Evolutionary conservation across 2,888 invertebrate genomes (phyloP).

Genomic region (Tetragonisca angustula): DNA sequence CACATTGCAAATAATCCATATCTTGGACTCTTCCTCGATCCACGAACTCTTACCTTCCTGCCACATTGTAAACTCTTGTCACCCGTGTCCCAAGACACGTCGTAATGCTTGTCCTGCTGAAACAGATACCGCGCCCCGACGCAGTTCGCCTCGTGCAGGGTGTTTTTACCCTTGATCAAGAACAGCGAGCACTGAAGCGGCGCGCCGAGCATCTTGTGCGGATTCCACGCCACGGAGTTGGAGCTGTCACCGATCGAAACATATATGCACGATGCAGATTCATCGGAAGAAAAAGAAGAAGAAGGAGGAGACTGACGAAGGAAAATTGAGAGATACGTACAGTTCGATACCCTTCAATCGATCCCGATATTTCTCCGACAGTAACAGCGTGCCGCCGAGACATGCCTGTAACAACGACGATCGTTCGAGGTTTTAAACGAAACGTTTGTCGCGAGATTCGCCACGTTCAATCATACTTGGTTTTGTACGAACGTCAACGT

Average conservation of each 20-base stretch:
- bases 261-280: background rate
- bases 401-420: slow-evolving; percentile 87
- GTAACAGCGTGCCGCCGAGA: slow-evolving; percentile 90
- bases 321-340: slow-evolving; percentile 81
- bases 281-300: too few species aligned
- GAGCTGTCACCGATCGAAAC: slow-evolving; percentile 83
- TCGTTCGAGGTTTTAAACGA: background rate
- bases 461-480: slow-evolving; percentile 37
- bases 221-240: slow-evolving; percentile 93
- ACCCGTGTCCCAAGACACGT: slow-evolving; percentile 91
- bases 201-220: slow-evolving; percentile 93
- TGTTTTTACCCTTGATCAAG: slow-evolving; percentile 86
- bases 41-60: slow-evolving; percentile 87
- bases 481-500: slow-evolving; percentile 89
- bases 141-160: slow-evolving; percentile 89
- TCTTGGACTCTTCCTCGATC: accelerated
- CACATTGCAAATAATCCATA: background rate
- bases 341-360: slow-evolving; percentile 88
- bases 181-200: slow-evolving; percentile 92
- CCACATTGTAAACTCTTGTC: slow-evolving; percentile 97
- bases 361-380: slow-evolving; percentile 88
- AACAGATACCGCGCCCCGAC: slow-evolving; percentile 91
- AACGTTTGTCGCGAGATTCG: too few species aligned
- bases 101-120: slow-evolving; percentile 94
- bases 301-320: background rate